Conservation (phyloP, 2,797 vertebrate species). For the Leptodactylus fallax region DNA sequence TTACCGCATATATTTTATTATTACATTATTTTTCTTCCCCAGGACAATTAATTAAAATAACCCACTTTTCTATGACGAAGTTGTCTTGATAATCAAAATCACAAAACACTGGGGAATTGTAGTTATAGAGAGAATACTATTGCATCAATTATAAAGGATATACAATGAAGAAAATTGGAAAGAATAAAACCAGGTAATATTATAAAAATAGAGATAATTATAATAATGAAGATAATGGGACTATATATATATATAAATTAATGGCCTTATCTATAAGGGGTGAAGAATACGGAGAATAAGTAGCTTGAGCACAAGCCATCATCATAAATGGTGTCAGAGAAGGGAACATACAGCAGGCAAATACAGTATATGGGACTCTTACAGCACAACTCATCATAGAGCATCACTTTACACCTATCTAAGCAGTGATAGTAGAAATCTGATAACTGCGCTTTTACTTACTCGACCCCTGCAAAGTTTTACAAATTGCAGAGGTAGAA, state of each 20-base stretch:
- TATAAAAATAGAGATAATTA: not conserved
- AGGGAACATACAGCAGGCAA: too few species aligned
- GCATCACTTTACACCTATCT: too few species aligned
- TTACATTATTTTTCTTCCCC: conserved; percentile 2
- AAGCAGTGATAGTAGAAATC: too few species aligned
- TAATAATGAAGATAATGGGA: not conserved
- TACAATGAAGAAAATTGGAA: conserved; percentile 18
- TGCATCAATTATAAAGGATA: conserved; percentile 17
- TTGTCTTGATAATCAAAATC: not conserved
- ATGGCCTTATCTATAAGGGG: not conserved
- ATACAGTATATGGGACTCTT: too few species aligned
- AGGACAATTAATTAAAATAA: conserved; percentile 18
- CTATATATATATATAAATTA: conserved; percentile 6
- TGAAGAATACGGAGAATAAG: not conserved
- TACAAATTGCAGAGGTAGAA: too few species aligned
- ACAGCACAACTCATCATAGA: too few species aligned
- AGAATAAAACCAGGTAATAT: conserved; percentile 20
- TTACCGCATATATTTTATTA: not conserved
- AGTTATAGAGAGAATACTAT: not conserved
- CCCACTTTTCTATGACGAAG: not conserved
- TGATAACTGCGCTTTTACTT: too few species aligned
- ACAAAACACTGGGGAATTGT: conserved; percentile 21
- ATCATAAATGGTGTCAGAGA: too few species aligned
- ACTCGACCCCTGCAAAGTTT: too few species aligned
- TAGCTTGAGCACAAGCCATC: too few species aligned